Conservation (phyloP, 2,888 invertebrate genomes). For the Trichopoda pennipes region DNA sequence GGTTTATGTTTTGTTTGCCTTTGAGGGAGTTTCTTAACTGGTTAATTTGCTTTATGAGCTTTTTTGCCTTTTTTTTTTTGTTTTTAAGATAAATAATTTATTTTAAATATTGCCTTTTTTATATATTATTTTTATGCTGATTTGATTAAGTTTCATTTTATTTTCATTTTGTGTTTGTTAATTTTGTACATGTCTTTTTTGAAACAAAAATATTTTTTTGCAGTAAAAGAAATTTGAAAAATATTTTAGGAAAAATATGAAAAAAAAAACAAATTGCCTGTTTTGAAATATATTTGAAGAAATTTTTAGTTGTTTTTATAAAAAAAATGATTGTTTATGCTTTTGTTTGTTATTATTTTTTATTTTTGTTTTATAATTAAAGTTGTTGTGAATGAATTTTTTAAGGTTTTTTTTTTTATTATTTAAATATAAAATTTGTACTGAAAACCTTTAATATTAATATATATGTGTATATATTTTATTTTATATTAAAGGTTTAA, state of each 20-base stretch:
- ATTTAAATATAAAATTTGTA: conserved; percentile 69
- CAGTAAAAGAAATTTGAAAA: neutral
- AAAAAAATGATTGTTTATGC: conserved; percentile 66
- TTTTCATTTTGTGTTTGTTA: conserved; percentile 20
- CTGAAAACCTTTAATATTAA: conserved; percentile 67
- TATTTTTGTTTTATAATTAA: conserved; percentile 25
- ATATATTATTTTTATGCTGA: conserved; percentile 4
- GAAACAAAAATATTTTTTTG: neutral
- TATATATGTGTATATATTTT: conserved; percentile 36
- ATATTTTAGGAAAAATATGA: conserved; percentile 8
- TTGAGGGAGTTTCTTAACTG: conserved; percentile 37
- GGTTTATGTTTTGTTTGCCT: conserved; percentile 43
- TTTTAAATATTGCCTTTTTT: conserved; percentile 39
- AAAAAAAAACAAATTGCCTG: conserved; percentile 15
- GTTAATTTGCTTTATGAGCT: conserved; percentile 43
- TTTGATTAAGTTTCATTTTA: conserved; percentile 34
- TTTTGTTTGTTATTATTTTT: conserved; percentile 33
- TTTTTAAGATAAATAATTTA: conserved; percentile 34
- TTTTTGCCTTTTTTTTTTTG: too few species aligned
- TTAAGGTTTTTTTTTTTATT: conserved; percentile 54
- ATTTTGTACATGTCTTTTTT: conserved; percentile 47
- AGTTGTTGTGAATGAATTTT: conserved; percentile 46
- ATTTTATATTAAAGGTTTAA: conserved; percentile 57
- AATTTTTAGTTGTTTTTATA: conserved; percentile 6
- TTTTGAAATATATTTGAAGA: conserved; percentile 8